Evolutionary conservation across 2,113 vertebrate genomes (phyloP), one percentile per base, ranked within the genome.

Genomic region (Brachyistius frenatus): DNA sequence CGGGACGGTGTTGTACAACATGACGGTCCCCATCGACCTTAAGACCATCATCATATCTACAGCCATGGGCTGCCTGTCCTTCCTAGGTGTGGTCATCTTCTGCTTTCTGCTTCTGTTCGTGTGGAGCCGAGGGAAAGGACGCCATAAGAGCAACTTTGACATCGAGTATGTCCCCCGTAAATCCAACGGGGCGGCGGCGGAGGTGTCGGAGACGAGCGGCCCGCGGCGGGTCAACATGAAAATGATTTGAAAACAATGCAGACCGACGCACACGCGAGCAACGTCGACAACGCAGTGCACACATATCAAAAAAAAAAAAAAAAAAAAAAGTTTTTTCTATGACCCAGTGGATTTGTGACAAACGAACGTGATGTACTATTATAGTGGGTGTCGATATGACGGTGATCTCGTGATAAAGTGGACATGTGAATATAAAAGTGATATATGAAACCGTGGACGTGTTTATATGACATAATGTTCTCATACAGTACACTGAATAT

Each of bases 141-240:
- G 97, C 81, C 98, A 98, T 30, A 98, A 96, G 94, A 97, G 96
- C 94, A 99, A 97, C 87, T 98, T 99, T 46, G 97, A 99, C 54
- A 98, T 99, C 0, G 97, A 99, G 90, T 99, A 99, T 0, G 97
- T 99, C 86, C 97, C 98, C 1, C 96, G 97, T 67, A 99, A 99
- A 84, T 96, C 97, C 0, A 98, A 99, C 0, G 97, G 96, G 0
- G 96, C 96, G 52, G 93, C 96, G 73, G 94, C 94, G 23, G 94
- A 95, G 5, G 90, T 82, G 50, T 92, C 96, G 0, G 96, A 97
- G 0, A 93, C 92, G n/a, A 97, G 98, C 0, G 97, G 97, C 0
- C 97, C 98, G 0, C 95, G 98, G 80, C 96, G 98, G 85, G 98
- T 99, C 93, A 99, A 99, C 91, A 99, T 99, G 98, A 99, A 99